A percentile compares a stretch with the other conserved stretches of the same genome.
These are phyloP conservation scores for Hydroisotoma schaefferi DNA, from an alignment of 2,888 invertebrate genomes.

Conservation along the genomic window DNA sequence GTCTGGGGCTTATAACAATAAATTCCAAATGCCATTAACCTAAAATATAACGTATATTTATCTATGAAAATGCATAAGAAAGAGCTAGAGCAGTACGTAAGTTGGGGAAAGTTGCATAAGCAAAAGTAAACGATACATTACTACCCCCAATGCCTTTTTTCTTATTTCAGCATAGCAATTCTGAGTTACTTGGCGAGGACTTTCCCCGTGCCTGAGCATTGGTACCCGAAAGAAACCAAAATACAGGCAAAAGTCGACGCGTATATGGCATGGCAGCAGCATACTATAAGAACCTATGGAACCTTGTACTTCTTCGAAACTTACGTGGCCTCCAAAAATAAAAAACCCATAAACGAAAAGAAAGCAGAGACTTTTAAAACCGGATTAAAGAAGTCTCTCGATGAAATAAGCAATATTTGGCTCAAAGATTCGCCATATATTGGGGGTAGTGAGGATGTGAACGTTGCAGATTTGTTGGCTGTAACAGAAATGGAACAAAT, in stretches of 20 bases:
- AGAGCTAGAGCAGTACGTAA: neutral
- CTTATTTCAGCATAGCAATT: conserved; percentile 68
- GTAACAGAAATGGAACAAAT: conserved; percentile 37
- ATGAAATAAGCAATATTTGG: conserved; percentile 35
- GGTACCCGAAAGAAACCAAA: conserved; percentile 64
- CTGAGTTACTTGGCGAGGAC: conserved; percentile 64
- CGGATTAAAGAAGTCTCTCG: conserved; percentile 15
- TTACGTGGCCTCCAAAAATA: conserved; percentile 58
- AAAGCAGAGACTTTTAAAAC: conserved; percentile 19
- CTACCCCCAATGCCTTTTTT: too few relatives aligned
- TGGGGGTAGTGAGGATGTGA: conserved; percentile 24
- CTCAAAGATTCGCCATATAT: conserved; percentile 34
- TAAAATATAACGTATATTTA: too few relatives aligned
- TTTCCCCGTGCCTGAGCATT: conserved; percentile 56
- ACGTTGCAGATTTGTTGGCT: conserved; percentile 38
- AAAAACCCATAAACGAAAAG: conserved; percentile 47
- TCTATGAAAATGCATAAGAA: neutral
- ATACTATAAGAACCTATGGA: conserved; percentile 61
- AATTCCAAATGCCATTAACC: neutral
- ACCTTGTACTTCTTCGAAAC: conserved; percentile 60
- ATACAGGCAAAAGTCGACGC: conserved; percentile 65
- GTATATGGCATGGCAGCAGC: conserved; percentile 73
- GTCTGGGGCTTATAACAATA: too few relatives aligned
- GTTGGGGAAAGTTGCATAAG: neutral
- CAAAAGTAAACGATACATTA: too few relatives aligned